phyloP scores from a whole-genome alignment of 2,797 vertebrate species.

The Acanthis flammea region DNA sequence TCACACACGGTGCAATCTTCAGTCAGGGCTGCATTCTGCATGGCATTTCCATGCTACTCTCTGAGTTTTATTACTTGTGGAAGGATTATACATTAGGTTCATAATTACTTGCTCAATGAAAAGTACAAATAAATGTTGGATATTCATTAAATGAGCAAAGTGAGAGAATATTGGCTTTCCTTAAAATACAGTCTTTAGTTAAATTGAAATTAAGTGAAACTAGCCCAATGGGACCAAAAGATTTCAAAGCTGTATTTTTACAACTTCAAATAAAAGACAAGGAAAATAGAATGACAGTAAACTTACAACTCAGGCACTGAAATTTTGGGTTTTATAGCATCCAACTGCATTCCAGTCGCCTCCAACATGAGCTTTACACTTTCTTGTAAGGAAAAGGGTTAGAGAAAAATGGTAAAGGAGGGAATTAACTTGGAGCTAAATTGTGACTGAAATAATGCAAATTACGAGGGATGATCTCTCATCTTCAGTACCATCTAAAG shows the following conservation, averaged over 20 bases:
- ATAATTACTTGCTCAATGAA: slow-evolving; percentile 34
- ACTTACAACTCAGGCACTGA: not conserved
- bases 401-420: not conserved
- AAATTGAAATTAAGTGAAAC: slow-evolving; percentile 61
- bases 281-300: slow-evolving; percentile 20
- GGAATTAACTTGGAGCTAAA: slow-evolving; percentile 20
- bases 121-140: slow-evolving; percentile 7
- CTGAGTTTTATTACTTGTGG: not conserved
- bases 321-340: slow-evolving; percentile 2
- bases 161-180: slow-evolving; percentile 16
- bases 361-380: not conserved
- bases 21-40: not conserved
- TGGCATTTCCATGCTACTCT: not conserved
- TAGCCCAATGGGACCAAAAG: not conserved
- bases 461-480: not conserved
- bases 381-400: not conserved
- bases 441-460: not conserved
- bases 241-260: slow-evolving; percentile 59
- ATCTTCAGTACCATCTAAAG: not conserved
- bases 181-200: slow-evolving; percentile 49
- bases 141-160: slow-evolving; percentile 26
- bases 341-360: slow-evolving; percentile 10
- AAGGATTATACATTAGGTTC: not conserved
- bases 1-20: not conserved
- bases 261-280: slow-evolving; percentile 54